Percentiles rank a stretch among this genome's conserved stretches.
phyloP scores from a whole-genome alignment of 1,140 invertebrate species.

The Portunus trituberculatus region DNA sequence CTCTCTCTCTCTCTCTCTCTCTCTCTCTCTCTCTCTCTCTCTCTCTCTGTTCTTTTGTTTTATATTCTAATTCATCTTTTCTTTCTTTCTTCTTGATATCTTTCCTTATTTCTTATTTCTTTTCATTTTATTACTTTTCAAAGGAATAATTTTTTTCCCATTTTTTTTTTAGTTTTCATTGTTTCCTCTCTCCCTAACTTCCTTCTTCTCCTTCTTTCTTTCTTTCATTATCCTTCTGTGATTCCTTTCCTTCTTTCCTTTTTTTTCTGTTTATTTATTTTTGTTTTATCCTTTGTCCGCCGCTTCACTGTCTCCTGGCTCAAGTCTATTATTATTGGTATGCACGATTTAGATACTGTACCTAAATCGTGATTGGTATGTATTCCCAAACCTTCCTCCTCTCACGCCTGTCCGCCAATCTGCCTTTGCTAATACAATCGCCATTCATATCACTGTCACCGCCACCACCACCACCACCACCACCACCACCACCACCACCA shows the following conservation, averaged over 20 bases:
- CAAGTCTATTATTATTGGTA: no score
- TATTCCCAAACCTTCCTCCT: no score
- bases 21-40: conserved; percentile 39
- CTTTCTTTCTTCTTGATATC: neutral
- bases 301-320: neutral
- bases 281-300: neutral
- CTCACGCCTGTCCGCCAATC: no score
- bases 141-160: no score
- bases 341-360: no score
- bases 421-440: no score
- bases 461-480: neutral
- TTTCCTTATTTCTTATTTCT: neutral
- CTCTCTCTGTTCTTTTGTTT: neutral
- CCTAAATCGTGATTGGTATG: no score
- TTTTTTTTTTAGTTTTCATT: no score
- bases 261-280: neutral
- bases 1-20: neutral
- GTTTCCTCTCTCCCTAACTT: neutral
- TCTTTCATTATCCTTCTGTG: neutral
- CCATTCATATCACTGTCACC: no score
- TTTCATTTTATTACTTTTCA: no score
- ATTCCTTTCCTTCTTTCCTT: neutral
- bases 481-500: neutral
- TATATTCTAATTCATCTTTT: neutral
- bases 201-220: neutral